Evolutionary conservation across 2,113 vertebrate genomes (phyloP).

Genomic region (Physeter macrocephalus): DNA sequence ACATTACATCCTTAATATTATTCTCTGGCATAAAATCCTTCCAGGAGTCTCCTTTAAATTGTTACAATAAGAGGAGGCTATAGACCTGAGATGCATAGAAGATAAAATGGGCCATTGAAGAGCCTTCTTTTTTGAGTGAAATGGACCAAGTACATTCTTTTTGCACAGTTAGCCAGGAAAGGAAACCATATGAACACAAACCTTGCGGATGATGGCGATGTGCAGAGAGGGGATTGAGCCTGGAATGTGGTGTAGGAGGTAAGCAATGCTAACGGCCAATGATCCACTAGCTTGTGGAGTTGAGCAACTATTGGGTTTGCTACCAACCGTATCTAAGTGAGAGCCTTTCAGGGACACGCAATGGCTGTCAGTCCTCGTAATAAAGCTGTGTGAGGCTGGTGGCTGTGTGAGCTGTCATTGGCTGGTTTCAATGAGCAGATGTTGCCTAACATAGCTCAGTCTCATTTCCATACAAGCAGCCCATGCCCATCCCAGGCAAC

Average conservation of each 20-base stretch:
- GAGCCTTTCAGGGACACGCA: constrained; percentile 41
- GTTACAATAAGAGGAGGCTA: background rate
- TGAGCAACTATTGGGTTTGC: constrained; percentile 16
- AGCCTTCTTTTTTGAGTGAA: background rate
- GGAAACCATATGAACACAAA: constrained; percentile 33
- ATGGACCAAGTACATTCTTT: constrained; percentile 30
- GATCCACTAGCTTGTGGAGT: constrained; percentile 21
- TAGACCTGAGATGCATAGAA: background rate
- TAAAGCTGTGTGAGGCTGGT: constrained; percentile 12
- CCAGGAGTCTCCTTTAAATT: constrained; percentile 12
- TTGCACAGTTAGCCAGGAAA: constrained; percentile 43
- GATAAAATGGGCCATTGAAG: background rate
- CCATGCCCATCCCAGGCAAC: background rate
- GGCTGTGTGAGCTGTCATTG: constrained; percentile 29
- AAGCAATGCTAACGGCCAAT: background rate
- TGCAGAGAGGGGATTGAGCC: background rate
- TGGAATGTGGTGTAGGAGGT: background rate
- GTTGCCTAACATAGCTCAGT: background rate
- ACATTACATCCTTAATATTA: background rate
- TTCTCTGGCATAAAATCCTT: constrained; percentile 17
- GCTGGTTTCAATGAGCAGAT: constrained; percentile 55
- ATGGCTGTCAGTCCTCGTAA: constrained; percentile 3
- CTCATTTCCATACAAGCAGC: constrained; percentile 13
- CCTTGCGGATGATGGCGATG: background rate
- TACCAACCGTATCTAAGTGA: constrained; percentile 37